Base-by-base conservation (phyloP, 2,888 invertebrate species). In the Lithophane ornitopus region DNA sequence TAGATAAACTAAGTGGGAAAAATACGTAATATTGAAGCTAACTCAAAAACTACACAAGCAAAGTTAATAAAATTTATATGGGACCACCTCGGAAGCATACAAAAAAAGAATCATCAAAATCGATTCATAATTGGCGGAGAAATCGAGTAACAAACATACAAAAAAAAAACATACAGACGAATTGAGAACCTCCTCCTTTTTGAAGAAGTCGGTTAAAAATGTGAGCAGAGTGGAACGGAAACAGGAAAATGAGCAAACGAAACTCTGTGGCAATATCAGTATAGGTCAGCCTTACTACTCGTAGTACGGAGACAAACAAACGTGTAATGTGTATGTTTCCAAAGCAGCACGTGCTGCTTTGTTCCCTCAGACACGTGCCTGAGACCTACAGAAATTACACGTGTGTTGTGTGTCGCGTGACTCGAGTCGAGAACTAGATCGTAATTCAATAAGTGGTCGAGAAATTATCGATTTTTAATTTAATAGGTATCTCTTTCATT, bases 361-460 rank as follows among this genome's bases (percentile, higher is more conserved):
- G 49, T 69, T 39, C 26, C 19, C 28, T 2, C 34, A 34, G 19
- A 54, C 81, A 79, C 79, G 82, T 68, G 79, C 22, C 34, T 4
- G 44, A 26, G 8, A 16, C 6, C 52, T 34, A 54, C 39, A 54
- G 44, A 39, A 44, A 54, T 61, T 63, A 81, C 19, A 58, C 67
- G 19, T 56, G 81, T 62, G 26, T 61, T 11, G 9, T 4, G 46
- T 56, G 44, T 41, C 52, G 26, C 41, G n/a, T 26, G 54, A 46
- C n/a, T 54, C 28, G 59, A 34, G 14, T 52, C 52, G 44, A 54
- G 14, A 41, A 79, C 71, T 41, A 22, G 54, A 41, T 28, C 56
- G 28, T 80, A 71, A 77, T 80, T 80, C 16, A 80, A 77, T 80
- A 72, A 80, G 46, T 49, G 61, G 22, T 70, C 12, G 39, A 61